These are phyloP conservation scores for Geopemphigus sp. DNA, from an alignment of 1,140 invertebrate genomes.

Conservation along the genomic window DNA sequence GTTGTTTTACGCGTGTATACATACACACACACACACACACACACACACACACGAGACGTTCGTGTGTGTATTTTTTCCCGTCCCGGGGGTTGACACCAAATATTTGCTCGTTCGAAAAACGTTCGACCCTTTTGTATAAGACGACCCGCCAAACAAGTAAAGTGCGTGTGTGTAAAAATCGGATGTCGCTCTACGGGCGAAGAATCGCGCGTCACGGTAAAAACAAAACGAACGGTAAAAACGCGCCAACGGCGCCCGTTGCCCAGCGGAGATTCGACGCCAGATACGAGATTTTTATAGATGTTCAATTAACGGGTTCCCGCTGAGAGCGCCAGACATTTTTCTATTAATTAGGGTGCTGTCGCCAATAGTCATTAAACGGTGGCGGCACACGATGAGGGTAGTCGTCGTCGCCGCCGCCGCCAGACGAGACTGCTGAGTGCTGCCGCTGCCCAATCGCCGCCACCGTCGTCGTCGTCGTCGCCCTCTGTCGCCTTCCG, in stretches of 20 bases:
- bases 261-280: neutral
- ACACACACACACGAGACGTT: too few species aligned
- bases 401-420: neutral
- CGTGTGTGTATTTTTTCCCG: neutral
- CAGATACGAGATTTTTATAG: slow-evolving; percentile 44
- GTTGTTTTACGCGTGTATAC: slow-evolving; percentile 29
- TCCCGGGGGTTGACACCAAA: slow-evolving; percentile 38
- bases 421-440: slow-evolving; percentile 42
- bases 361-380: slow-evolving; percentile 49
- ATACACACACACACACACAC: too few species aligned
- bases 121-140: slow-evolving; percentile 9
- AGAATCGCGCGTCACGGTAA: neutral
- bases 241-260: neutral
- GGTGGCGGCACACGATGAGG: slow-evolving; percentile 33
- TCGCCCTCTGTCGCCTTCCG: slow-evolving; percentile 21
- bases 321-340: slow-evolving; percentile 43
- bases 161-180: slow-evolving; percentile 31
- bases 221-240: neutral
- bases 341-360: slow-evolving; percentile 50
- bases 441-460: slow-evolving; percentile 13
- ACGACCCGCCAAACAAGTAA: too few species aligned
- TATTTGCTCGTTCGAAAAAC: slow-evolving; percentile 46
- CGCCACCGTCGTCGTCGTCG: neutral
- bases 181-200: slow-evolving; percentile 11
- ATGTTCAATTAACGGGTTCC: slow-evolving; percentile 43